Conservation (phyloP, 2,888 invertebrate genomes). For the Galeopsomyia nigrocyanea region DNA sequence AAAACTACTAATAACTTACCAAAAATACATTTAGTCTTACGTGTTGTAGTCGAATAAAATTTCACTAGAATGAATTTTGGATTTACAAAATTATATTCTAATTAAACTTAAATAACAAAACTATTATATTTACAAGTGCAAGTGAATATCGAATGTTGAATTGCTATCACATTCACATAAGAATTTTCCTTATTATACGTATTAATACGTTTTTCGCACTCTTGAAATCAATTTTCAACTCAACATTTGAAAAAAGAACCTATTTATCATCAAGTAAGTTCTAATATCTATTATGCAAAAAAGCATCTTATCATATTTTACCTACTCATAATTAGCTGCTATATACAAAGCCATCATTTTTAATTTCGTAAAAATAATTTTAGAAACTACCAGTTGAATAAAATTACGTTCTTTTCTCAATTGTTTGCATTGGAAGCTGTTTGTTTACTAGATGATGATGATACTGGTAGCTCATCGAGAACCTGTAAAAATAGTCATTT, state of each 20-base stretch:
- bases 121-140: not conserved
- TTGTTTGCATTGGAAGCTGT: conserved; percentile 38
- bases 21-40: conserved; percentile 37
- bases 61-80: too few species aligned
- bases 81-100: too few species aligned
- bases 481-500: conserved; percentile 29
- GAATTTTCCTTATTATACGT: not conserved
- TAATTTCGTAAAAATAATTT: too few species aligned
- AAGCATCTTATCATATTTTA: too few species aligned
- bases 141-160: not conserved
- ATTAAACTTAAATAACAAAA: not conserved
- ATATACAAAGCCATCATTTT: too few species aligned
- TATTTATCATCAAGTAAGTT: too few species aligned
- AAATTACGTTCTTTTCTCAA: conserved; percentile 5
- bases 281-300: too few species aligned
- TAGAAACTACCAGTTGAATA: too few species aligned
- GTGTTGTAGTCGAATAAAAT: too few species aligned
- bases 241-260: too few species aligned
- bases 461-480: conserved; percentile 3
- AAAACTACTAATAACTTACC: conserved; percentile 33
- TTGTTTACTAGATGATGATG: conserved; percentile 19
- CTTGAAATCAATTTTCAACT: too few species aligned
- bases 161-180: not conserved
- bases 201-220: not conserved
- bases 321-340: too few species aligned